phyloP scores from a whole-genome alignment of 2,797 vertebrate species.

The Octomys mimax region DNA sequence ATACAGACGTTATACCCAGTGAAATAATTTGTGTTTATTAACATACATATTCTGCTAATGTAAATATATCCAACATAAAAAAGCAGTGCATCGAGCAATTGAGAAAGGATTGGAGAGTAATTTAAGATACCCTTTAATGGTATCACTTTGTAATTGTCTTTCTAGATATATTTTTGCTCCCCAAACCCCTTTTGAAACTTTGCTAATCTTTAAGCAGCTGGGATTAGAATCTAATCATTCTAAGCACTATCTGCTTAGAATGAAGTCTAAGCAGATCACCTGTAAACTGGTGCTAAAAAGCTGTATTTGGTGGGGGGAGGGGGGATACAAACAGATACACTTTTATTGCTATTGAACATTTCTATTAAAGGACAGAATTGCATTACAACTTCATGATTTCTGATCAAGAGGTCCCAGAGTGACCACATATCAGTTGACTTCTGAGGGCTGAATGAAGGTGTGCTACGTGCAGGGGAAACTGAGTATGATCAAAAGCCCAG shows the following conservation, averaged over 20 bases:
- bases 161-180: constrained; percentile 34
- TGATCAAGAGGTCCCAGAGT: background rate
- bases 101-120: background rate
- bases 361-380: constrained; percentile 3
- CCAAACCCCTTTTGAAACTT: background rate
- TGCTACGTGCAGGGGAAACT: background rate
- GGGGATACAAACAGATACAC: background rate
- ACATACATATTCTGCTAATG: background rate
- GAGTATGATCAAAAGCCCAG: background rate
- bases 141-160: constrained; percentile 14
- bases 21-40: constrained; percentile 7
- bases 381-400: background rate
- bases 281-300: background rate
- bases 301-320: background rate
- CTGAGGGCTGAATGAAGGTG: background rate
- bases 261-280: background rate
- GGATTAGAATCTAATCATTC: background rate
- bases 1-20: background rate
- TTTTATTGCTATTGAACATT: background rate
- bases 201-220: constrained; percentile 3
- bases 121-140: background rate
- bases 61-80: background rate
- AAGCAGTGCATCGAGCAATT: constrained; percentile 2
- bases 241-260: background rate
- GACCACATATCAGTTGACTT: background rate